Conservation (phyloP, 2,888 invertebrate genomes). For the Troilus luridus region DNA sequence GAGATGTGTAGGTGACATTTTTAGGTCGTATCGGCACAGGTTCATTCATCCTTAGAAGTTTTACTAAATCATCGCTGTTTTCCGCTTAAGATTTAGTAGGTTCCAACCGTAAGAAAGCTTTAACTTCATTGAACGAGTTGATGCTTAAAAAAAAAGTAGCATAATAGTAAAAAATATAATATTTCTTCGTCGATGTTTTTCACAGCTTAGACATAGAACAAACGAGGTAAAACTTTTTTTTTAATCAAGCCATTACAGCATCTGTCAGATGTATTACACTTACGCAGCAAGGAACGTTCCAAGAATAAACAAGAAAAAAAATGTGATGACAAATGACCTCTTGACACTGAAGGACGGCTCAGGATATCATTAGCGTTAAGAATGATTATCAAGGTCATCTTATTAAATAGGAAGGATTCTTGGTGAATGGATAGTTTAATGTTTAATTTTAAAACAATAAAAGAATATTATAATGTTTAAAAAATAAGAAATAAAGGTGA, state of each 20-base stretch:
- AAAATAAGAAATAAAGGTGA: too few relatives aligned
- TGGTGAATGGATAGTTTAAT: background rate
- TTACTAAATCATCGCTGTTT: too few relatives aligned
- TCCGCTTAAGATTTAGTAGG: too few relatives aligned
- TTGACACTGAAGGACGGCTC: background rate
- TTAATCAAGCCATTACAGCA: background rate
- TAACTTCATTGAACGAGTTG: too few relatives aligned
- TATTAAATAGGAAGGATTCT: background rate
- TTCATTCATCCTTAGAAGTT: too few relatives aligned
- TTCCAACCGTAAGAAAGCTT: too few relatives aligned
- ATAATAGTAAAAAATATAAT: too few relatives aligned
- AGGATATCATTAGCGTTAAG: background rate
- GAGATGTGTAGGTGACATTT: too few relatives aligned
- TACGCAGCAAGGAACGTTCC: background rate
- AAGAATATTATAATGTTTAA: background rate
- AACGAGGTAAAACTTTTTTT: background rate
- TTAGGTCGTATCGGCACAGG: too few relatives aligned
- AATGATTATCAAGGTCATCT: background rate
- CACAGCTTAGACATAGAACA: too few relatives aligned
- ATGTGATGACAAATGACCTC: slow-evolving; percentile 16
- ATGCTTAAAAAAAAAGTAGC: too few relatives aligned
- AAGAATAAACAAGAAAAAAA: background rate
- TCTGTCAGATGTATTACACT: background rate
- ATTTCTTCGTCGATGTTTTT: too few relatives aligned
- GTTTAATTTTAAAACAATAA: background rate